Evolutionary conservation across 2,888 invertebrate species (phyloP), one percentile per base, ranked within the genome.

Genomic region (Oligia fasciuncula): DNA sequence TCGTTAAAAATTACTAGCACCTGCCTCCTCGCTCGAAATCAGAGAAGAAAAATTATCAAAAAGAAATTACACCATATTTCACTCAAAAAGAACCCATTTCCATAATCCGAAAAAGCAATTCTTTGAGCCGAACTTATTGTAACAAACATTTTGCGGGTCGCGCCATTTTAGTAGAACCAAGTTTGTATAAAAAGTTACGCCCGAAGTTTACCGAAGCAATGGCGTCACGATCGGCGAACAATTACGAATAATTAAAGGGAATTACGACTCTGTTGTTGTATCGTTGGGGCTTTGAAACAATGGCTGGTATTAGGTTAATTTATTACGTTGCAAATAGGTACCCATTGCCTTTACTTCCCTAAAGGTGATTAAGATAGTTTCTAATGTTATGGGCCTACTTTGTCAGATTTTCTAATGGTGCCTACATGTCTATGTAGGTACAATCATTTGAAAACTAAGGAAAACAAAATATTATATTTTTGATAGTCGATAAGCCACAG

Each of bases 211-310:
- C 54, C 74, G 51, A 68, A 67, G 72, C 54, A 46, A 63, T 77
- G 76, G 49, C 81, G 86, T 82, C 78, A 62, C 73, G 49, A 78
- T 75, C 73, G 66, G 29, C 35, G 79, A 80, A 86, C 80, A 89
- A 88, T 88, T 74, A 76, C 60, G 80, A 88, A 88, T 89, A 89
- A 88, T 89, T 80, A 79, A 80, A 77, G 79, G 69, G 69, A 88
- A 86, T 82, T 79, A 77, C 46, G 40, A 14, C 8, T 35, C 62
- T 76, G 54, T 46, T 29, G 70, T 76, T 81, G 73, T 70, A 70
- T 83, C 80, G 70, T 75, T 73, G 23, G 40, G n/a, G 46, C 71
- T 73, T 51, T 2, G 43, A 67, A 79, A 77, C 68, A 78, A 78
- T 68, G 69, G 49, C 17, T 14, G 51, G 40, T 62, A 66, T 69